Base-by-base conservation (phyloP, 2,113 vertebrate species). In the Peromyscus leucopus region DNA sequence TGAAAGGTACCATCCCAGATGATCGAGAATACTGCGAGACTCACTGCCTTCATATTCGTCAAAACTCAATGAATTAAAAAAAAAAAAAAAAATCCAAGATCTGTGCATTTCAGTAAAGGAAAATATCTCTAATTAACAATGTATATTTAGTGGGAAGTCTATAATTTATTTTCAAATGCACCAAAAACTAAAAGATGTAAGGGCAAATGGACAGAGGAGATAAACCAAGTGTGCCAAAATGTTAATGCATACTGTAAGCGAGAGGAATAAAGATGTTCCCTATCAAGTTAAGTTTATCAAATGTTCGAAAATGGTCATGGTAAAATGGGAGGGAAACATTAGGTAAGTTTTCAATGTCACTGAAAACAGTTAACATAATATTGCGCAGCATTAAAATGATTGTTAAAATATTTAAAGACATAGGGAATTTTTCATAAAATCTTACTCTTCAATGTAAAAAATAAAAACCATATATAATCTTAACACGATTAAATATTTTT, bases 81-180 rank as follows among this genome's bases (percentile, higher is more conserved):
- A 92, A 94, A n/a, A n/a, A n/a, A 42, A 61, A 83, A 51, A 61
- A 89, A 94, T 12, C 42, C 46, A 78, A 82, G n/a, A 93, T 65
- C 12, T 39, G 17, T 80, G 46, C n/a, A 80, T 79, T 88, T 96
- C 39, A 6, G n/a, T 74, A 83, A 46, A 24, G 57, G 86, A 95
- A 93, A 95, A 42, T 51, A 91, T 65, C 42, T 94, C 48, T 24
- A 65, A 48, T 42, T 88, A 94, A 90, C 51, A 61, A 24, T n/a
- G 39, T 86, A 9, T 16, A 82, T 28, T 94, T 89, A 63, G n/a
- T n/a, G 24, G 28, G 69, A 91, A 91, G 71, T 94, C 17, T 57
- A 36, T 9, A 83, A 36, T 46, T 80, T 85, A 86, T 83, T 98
- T 93, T 74, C 84, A 95, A 92, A 67, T 92, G 9, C 55, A 42